Evolutionary conservation across 2,888 invertebrate species (phyloP).

Genomic region (Physocephala rufipes): DNA sequence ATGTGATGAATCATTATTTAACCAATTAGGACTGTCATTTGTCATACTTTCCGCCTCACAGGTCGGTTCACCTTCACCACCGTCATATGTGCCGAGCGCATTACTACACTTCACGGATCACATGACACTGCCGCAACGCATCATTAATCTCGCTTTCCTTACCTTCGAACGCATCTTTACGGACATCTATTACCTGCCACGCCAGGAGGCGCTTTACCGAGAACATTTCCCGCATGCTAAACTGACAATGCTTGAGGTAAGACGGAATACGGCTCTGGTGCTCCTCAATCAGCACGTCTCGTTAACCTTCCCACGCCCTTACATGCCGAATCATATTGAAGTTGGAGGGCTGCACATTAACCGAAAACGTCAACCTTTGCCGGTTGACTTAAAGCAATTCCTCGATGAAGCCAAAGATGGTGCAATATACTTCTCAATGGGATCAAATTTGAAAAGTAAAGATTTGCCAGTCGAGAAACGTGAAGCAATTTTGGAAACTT

Average conservation of each 20-base stretch:
- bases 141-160: conserved; percentile 56
- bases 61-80: conserved; percentile 58
- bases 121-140: conserved; percentile 61
- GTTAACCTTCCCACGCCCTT: conserved; percentile 59
- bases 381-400: conserved; percentile 61
- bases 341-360: conserved; percentile 65
- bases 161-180: conserved; percentile 51
- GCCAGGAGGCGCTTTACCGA: conserved; percentile 54
- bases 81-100: conserved; percentile 59
- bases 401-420: conserved; percentile 65
- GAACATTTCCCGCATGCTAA: conserved; percentile 56
- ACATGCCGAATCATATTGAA: conserved; percentile 64
- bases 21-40: neutral
- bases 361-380: conserved; percentile 54
- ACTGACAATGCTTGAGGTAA: conserved; percentile 51
- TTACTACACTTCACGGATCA: conserved; percentile 56
- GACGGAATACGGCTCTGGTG: conserved; percentile 56
- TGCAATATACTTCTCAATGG: conserved; percentile 67
- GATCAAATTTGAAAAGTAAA: conserved; percentile 61
- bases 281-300: conserved; percentile 62
- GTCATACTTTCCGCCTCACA: conserved; percentile 53
- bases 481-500: conserved; percentile 52
- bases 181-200: conserved; percentile 55
- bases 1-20: neutral
- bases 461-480: conserved; percentile 53